A percentile compares a stretch with the other conserved stretches of the same genome.
Conservation (phyloP, 1,140 invertebrate genomes). For the Laupala kohalensis region DNA sequence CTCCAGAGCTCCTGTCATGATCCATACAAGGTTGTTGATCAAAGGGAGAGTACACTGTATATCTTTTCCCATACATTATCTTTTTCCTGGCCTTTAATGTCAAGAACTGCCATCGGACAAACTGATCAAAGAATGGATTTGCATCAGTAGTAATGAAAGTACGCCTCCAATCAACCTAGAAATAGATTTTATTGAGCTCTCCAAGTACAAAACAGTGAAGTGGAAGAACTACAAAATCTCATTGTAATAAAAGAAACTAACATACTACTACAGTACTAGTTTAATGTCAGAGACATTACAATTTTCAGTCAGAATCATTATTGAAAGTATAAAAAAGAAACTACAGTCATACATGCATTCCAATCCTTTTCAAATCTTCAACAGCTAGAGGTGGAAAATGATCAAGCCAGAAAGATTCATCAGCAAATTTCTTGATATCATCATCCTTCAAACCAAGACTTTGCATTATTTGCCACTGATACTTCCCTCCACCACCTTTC, state of each 20-base stretch:
- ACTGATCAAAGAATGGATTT: conserved; percentile 97
- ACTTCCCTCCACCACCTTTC: conserved; percentile 78
- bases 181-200: background rate
- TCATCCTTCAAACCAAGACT: conserved; percentile 77
- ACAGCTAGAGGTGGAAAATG: conserved; percentile 91
- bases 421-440: conserved; percentile 87
- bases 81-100: conserved; percentile 78
- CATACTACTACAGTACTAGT: no score
- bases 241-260: no score
- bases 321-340: no score
- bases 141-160: conserved; percentile 96
- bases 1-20: conserved; percentile 89
- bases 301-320: no score
- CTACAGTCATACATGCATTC: conserved; percentile 57
- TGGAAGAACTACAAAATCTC: background rate
- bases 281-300: no score
- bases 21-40: conserved; percentile 99
- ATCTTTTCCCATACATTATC: conserved; percentile 92
- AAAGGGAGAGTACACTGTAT: conserved; percentile 92
- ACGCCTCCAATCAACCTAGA: conserved; percentile 89
- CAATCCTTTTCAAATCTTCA: conserved; percentile 75
- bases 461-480: conserved; percentile 99
- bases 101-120: conserved; percentile 93
- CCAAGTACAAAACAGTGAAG: background rate
- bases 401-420: conserved; percentile 82